Evolutionary conservation across 1,140 invertebrate genomes (phyloP).

Genomic region (Agrilus planipennis): DNA sequence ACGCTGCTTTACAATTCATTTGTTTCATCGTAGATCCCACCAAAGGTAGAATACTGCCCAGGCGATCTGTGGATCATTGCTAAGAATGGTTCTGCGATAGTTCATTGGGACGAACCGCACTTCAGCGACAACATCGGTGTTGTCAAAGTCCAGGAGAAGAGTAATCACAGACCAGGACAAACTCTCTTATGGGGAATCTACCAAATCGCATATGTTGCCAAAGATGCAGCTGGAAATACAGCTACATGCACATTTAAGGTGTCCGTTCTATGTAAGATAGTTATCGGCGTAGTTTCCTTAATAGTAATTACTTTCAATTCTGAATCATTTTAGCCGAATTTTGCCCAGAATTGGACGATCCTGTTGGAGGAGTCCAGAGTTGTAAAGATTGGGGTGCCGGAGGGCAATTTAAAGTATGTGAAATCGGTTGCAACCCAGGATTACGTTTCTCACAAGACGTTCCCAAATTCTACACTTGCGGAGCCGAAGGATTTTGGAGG

Average conservation of each 20-base stretch:
- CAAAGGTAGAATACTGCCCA: conserved; percentile 79
- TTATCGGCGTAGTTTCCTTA: background rate
- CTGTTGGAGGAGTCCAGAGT: conserved; percentile 76
- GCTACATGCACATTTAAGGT: conserved; percentile 90
- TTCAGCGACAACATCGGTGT: conserved; percentile 83
- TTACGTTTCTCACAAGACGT: conserved; percentile 81
- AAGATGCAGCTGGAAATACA: conserved; percentile 80
- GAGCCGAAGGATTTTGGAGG: conserved; percentile 91
- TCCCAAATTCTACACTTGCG: conserved; percentile 92
- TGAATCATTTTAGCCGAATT: conserved; percentile 60
- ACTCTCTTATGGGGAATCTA: conserved; percentile 88
- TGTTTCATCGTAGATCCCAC: conserved; percentile 46
- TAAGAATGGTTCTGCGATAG: conserved; percentile 79
- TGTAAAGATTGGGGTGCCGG: conserved; percentile 94
- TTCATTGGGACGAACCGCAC: conserved; percentile 88
- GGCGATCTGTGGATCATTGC: conserved; percentile 90
- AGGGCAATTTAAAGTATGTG: conserved; percentile 88
- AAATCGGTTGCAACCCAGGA: conserved; percentile 76
- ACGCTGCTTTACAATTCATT: background rate
- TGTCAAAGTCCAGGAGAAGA: conserved; percentile 68
- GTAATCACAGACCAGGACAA: conserved; percentile 79
- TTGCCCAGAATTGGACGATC: conserved; percentile 76
- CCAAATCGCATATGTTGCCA: conserved; percentile 86
- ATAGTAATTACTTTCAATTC: background rate
- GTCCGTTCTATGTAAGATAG: conserved; percentile 69